These are phyloP conservation scores for Apoda limacodes DNA, from an alignment of 2,888 invertebrate species.

Conservation along the genomic window DNA sequence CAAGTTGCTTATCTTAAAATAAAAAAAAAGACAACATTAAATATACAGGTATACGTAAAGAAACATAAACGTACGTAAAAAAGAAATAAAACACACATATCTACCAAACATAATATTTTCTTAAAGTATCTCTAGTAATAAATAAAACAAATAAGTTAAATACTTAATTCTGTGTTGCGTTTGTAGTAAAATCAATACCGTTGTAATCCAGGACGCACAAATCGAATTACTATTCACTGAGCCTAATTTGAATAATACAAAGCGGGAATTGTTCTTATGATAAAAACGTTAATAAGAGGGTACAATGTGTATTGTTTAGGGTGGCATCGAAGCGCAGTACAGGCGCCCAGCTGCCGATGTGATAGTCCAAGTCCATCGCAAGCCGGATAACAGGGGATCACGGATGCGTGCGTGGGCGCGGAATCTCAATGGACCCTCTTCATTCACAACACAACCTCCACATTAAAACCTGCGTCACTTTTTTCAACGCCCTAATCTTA, in stretches of 20 bases:
- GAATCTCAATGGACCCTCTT: slow-evolving; percentile 63
- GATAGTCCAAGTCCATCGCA: slow-evolving; percentile 28
- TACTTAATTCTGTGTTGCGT: too few relatives aligned
- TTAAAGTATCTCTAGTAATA: too few relatives aligned
- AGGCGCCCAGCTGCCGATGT: slow-evolving; percentile 29
- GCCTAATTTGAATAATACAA: slow-evolving; percentile 44
- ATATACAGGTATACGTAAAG: too few relatives aligned
- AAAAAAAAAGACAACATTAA: too few relatives aligned
- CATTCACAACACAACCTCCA: slow-evolving; percentile 65
- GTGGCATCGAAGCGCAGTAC: slow-evolving; percentile 19
- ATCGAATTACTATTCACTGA: slow-evolving; percentile 30
- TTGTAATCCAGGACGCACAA: slow-evolving; percentile 27
- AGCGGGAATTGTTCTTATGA: slow-evolving; percentile 32
- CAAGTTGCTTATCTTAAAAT: too few relatives aligned
- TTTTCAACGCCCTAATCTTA: slow-evolving; percentile 61
- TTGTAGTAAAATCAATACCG: slow-evolving; percentile 20
- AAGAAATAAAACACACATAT: too few relatives aligned
- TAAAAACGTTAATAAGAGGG: slow-evolving; percentile 33
- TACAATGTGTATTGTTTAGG: slow-evolving; percentile 41
- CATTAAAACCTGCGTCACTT: slow-evolving; percentile 64
- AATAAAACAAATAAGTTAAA: too few relatives aligned
- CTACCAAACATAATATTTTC: too few relatives aligned
- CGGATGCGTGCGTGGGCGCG: slow-evolving; percentile 52
- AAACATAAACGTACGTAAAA: too few relatives aligned
- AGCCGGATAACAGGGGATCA: slow-evolving; percentile 20